phyloP scores from a whole-genome alignment of 64 coral and sea anemone species.

The Platygyra sinensis region DNA sequence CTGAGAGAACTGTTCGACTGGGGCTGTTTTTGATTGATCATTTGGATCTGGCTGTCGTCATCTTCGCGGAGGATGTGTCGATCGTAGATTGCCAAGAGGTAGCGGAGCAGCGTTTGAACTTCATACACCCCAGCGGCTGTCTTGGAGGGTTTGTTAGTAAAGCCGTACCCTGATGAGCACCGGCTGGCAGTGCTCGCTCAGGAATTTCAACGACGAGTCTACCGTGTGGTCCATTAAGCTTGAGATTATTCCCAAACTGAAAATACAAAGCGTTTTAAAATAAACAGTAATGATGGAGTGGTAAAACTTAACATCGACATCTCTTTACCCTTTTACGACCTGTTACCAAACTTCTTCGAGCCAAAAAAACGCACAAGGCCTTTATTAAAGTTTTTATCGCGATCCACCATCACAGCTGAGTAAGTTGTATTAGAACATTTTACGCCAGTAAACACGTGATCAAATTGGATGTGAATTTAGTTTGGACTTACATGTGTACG shows the following conservation, averaged over 20 bases:
- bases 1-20: conserved; percentile 35
- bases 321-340: no score
- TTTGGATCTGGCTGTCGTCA: conserved; percentile 59
- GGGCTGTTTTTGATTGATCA: conserved; percentile 26
- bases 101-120: conserved; percentile 72
- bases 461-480: no score
- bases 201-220: conserved; percentile 79
- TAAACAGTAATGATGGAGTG: neutral
- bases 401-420: no score
- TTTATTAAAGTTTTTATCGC: no score
- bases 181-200: conserved; percentile 54
- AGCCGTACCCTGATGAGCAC: conserved; percentile 62
- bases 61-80: conserved; percentile 83
- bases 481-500: no score
- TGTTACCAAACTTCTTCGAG: no score
- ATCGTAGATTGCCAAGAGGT: conserved; percentile 89
- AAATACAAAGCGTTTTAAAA: neutral
- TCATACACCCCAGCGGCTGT: conserved; percentile 73
- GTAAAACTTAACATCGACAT: no score
- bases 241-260: conserved; percentile 88
- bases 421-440: no score
- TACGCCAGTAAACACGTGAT: no score
- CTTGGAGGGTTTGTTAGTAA: conserved; percentile 14
- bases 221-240: conserved; percentile 86
- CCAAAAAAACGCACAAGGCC: no score